phyloP scores from a whole-genome alignment of 2,797 vertebrate species.

The Smutsia gigantea region DNA sequence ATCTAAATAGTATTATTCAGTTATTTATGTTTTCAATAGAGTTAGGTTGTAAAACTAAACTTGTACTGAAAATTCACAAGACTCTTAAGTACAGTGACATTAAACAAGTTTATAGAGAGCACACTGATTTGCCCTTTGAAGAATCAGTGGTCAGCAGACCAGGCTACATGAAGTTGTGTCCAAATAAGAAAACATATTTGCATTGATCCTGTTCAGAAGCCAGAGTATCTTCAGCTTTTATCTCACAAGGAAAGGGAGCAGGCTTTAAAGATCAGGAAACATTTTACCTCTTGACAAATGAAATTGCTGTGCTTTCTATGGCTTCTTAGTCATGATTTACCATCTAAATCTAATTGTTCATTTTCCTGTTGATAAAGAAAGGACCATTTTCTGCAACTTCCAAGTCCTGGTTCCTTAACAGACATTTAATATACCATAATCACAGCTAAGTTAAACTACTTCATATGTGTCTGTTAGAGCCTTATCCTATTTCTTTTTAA shows the following conservation, averaged over 20 bases:
- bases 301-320: not conserved
- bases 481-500: not conserved
- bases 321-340: not conserved
- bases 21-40: not conserved
- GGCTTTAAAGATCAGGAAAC: not conserved
- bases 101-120: not conserved
- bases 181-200: not conserved
- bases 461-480: not conserved
- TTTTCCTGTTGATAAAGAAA: not conserved
- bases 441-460: not conserved
- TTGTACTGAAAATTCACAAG: not conserved
- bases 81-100: not conserved
- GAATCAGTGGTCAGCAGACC: not conserved
- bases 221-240: not conserved
- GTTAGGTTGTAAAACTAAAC: not conserved
- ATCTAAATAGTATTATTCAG: not conserved
- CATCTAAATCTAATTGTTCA: not conserved
- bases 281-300: not conserved
- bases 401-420: not conserved
- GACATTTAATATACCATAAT: not conserved
- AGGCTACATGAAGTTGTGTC: not conserved
- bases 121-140: not conserved
- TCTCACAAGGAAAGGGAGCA: not conserved
- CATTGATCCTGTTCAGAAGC: not conserved
- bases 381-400: not conserved